Evolutionary conservation across 2,888 invertebrate species (phyloP).

Genomic region (Nesidiocoris tenuis): DNA sequence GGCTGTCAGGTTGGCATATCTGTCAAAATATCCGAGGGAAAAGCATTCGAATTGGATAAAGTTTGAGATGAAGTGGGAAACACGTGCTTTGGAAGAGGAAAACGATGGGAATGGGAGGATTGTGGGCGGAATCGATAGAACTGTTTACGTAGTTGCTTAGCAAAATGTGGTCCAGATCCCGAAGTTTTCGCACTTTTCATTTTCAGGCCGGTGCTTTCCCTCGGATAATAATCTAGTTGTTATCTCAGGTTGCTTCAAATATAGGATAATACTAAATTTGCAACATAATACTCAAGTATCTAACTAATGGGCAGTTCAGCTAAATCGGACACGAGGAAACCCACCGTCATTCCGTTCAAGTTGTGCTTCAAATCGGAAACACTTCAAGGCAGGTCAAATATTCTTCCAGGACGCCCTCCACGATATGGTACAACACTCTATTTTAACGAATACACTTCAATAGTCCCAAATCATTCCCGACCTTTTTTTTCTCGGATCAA

Average conservation of each 20-base stretch:
- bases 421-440: conserved; percentile 37
- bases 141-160: conserved; percentile 46
- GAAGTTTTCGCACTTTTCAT: background rate
- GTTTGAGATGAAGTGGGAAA: too few relatives aligned
- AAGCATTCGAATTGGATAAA: background rate
- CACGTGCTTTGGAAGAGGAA: background rate
- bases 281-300: too few relatives aligned
- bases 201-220: too few relatives aligned
- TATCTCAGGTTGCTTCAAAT: too few relatives aligned
- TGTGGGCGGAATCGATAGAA: conserved; percentile 30
- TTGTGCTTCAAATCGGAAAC: conserved; percentile 45
- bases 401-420: conserved; percentile 41
- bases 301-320: background rate
- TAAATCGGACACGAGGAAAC: background rate
- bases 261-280: too few relatives aligned
- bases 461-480: too few relatives aligned
- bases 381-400: conserved; percentile 42
- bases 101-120: conserved; percentile 4
- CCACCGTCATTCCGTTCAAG: conserved; percentile 38
- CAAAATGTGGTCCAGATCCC: conserved; percentile 13
- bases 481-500: too few relatives aligned
- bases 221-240: too few relatives aligned
- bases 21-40: too few relatives aligned
- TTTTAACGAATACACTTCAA: too few relatives aligned
- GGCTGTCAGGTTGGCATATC: too few relatives aligned